These are phyloP conservation scores for Dendrocincla fuliginosa DNA, from an alignment of 2,797 vertebrate genomes.

Conservation along the genomic window DNA sequence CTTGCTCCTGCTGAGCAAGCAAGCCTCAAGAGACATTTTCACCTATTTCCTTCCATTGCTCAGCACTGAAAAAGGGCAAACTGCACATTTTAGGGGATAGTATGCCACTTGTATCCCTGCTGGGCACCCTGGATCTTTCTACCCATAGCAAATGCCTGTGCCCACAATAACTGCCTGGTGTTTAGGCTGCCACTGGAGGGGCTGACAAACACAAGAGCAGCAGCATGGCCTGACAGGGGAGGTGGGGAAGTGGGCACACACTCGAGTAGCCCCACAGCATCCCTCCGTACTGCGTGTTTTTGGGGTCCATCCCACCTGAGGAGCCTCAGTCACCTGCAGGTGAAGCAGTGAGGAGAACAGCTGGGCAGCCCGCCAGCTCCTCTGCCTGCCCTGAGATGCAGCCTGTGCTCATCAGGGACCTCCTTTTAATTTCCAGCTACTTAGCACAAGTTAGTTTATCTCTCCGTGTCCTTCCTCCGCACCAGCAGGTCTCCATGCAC, in stretches of 20 bases:
- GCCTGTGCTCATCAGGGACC: not conserved
- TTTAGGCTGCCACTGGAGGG: not conserved
- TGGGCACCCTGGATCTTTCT: not conserved
- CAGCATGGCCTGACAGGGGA: rapidly evolving
- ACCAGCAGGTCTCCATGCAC: rapidly evolving
- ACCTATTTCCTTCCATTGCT: not conserved
- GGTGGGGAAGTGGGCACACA: not conserved
- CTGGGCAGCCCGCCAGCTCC: not conserved
- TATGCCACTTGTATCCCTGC: rapidly evolving
- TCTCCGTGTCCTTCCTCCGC: rapidly evolving
- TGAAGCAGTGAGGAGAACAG: not conserved
- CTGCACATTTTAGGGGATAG: not conserved
- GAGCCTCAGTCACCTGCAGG: not conserved
- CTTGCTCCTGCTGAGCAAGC: not conserved
- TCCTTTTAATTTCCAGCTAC: not conserved
- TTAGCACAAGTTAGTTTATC: not conserved
- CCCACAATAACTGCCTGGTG: not conserved
- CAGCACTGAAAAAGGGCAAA: not conserved
- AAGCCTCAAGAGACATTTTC: not conserved
- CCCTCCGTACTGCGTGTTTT: rapidly evolving
- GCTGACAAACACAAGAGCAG: rapidly evolving
- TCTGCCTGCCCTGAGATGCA: not conserved
- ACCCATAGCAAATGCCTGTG: not conserved
- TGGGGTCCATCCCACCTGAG: not conserved
- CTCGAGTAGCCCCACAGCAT: rapidly evolving